A percentile compares a stretch with the other conserved stretches of the same genome.
These are phyloP conservation scores for Drosophila percnosoma DNA, from an alignment of 2,888 invertebrate genomes.

Conservation along the genomic window DNA sequence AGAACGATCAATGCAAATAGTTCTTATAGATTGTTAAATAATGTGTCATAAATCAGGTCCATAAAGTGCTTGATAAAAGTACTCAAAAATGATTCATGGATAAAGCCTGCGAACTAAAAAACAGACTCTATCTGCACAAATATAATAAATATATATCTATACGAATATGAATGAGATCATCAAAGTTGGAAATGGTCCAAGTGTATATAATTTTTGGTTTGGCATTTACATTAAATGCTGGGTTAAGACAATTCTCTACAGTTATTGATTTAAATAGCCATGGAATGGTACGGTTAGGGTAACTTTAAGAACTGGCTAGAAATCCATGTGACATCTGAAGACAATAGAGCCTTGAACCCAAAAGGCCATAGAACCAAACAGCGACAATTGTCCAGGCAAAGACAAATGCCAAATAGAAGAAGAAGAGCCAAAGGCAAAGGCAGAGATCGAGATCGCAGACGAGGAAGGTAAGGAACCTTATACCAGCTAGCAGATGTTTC, in stretches of 20 bases:
- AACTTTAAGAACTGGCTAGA: conserved; percentile 38
- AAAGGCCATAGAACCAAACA: conserved; percentile 43
- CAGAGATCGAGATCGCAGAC: conserved; percentile 4
- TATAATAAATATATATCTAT: not conserved
- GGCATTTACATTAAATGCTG: conserved; percentile 73
- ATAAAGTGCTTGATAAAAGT: conserved; percentile 16
- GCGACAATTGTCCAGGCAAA: conserved; percentile 63
- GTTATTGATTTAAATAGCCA: conserved; percentile 49
- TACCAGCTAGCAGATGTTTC: conserved; percentile 56
- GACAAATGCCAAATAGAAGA: conserved; percentile 53
- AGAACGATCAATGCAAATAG: conserved; percentile 5
- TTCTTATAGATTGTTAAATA: conserved; percentile 30
- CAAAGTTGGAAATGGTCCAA: not conserved
- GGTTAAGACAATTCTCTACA: conserved; percentile 53
- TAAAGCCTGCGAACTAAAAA: not conserved
- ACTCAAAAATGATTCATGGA: conserved; percentile 22
- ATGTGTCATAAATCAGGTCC: conserved; percentile 27
- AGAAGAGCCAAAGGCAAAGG: conserved; percentile 11
- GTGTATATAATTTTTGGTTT: conserved; percentile 44
- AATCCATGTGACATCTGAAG: conserved; percentile 48
- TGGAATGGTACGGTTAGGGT: conserved; percentile 25
- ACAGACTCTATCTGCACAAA: not conserved
- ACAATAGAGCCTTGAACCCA: conserved; percentile 58
- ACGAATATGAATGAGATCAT: conserved; percentile 37
- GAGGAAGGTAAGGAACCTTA: conserved; percentile 34